Conservation (phyloP, 2,113 vertebrate species). For the Cyphomyrus discorhynchus region DNA sequence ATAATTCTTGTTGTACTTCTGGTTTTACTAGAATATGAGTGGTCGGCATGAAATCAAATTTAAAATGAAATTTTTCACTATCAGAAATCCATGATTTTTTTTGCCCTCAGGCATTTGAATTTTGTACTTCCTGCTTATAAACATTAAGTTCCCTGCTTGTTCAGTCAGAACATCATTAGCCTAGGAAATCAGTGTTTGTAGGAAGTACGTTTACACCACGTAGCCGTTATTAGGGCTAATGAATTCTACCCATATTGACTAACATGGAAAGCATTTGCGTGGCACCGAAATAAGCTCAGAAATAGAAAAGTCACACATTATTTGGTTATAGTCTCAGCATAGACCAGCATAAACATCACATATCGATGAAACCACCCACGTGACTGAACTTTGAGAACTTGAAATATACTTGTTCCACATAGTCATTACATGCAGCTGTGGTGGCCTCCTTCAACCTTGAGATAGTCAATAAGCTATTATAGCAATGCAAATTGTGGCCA, state of each 20-base stretch:
- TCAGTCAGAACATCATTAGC: slow-evolving; percentile 64
- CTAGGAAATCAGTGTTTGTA: slow-evolving; percentile 77
- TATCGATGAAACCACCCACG: slow-evolving; percentile 86
- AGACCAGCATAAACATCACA: slow-evolving; percentile 87
- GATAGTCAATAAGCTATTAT: slow-evolving; percentile 95
- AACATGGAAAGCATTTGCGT: slow-evolving; percentile 86
- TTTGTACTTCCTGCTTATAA: slow-evolving; percentile 73
- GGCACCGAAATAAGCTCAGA: slow-evolving; percentile 76
- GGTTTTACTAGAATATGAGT: not conserved
- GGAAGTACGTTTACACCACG: slow-evolving; percentile 71
- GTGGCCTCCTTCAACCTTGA: slow-evolving; percentile 82
- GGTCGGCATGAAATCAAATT: slow-evolving; percentile 11
- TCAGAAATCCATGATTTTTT: slow-evolving; percentile 73
- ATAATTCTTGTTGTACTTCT: not conserved
- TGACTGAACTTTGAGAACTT: slow-evolving; percentile 84
- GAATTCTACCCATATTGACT: slow-evolving; percentile 87
- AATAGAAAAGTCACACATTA: slow-evolving; percentile 53
- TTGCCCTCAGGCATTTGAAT: slow-evolving; percentile 67
- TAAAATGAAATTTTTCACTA: slow-evolving; percentile 49
- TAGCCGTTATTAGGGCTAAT: slow-evolving; percentile 79
- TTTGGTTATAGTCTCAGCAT: slow-evolving; percentile 77
- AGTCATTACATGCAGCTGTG: slow-evolving; percentile 79
- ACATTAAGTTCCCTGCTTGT: slow-evolving; percentile 55
- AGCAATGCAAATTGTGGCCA: slow-evolving; percentile 91
- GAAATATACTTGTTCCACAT: slow-evolving; percentile 82